Base-by-base conservation (phyloP, 1,140 invertebrate species). In the Neodiprion lecontei region DNA sequence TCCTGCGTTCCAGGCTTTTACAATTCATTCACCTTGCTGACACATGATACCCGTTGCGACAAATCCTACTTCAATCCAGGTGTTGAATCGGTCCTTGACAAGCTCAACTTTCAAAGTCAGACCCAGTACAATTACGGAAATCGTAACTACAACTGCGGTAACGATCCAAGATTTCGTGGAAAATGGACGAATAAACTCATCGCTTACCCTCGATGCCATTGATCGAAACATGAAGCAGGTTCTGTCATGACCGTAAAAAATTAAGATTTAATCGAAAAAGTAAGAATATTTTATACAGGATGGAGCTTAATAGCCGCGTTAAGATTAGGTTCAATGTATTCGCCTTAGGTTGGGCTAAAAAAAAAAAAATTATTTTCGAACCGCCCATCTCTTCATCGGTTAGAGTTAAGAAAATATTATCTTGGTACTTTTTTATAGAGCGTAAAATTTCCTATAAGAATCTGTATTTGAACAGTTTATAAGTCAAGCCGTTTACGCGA, bases 211-310 rank as follows among this genome's bases (percentile, higher is more conserved):
- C 7, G 77, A 71, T 9, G 81, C 70, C 4, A 76, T 78, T 1
- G 82, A 81, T 9, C 81, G 71, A 14, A 84, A 69, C 72, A 84
- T 77, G 67, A 84, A 84, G 14, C 82, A 84, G 0, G 82, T 79
- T 67, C 83, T 84, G 53, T 9, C 48, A 3, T 12, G 17, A 65
- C 77, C 69, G 70, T 48, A 72, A 8, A 73, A 61, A 11, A 11
- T 8, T 23, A 10, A 65, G 61, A 14, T 65, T 69, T 0, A 12
- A 21, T 14, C 11, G 5, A 61, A 61, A 61, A 12, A 61, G 9
- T 17, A 61, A 8, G 53, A 61, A 8, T 61, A 14, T 12, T 61
- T 12, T 14, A 61, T 61, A 8, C 53, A 61, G n/a, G 9, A 17
- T 7, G 11, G 53, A 17, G 5, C 11, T 61, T 61, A 5, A 40